Evolutionary conservation across 2,797 vertebrate species (phyloP).

Genomic region (Protonibea diacanthus): DNA sequence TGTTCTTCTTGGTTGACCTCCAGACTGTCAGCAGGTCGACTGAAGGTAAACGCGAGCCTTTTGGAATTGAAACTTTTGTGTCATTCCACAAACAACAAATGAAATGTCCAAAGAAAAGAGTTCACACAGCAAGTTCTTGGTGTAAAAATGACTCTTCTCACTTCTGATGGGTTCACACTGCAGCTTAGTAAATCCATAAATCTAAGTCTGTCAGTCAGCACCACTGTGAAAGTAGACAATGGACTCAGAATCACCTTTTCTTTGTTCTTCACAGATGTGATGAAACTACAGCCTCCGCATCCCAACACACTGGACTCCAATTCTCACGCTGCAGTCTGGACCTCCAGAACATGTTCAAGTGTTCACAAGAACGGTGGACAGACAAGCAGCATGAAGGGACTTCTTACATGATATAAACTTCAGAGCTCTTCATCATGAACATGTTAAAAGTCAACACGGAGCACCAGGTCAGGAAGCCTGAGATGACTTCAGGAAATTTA

Average conservation of each 20-base stretch:
- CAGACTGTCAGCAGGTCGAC: neutral
- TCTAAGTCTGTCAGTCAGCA: neutral
- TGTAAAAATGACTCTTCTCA: too few species aligned
- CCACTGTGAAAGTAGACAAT: neutral
- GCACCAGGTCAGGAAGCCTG: neutral
- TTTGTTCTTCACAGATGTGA: slow-evolving; percentile 20
- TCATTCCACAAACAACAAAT: too few species aligned
- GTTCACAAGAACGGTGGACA: neutral
- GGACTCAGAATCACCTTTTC: neutral
- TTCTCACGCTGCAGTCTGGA: slow-evolving; percentile 16
- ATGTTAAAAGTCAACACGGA: neutral
- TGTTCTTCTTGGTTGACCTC: neutral
- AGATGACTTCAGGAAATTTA: neutral
- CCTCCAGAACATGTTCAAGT: slow-evolving; percentile 26
- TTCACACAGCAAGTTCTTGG: too few species aligned
- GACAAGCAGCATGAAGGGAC: neutral
- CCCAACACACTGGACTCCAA: neutral
- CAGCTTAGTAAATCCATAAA: neutral
- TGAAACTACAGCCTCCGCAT: neutral
- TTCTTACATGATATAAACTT: neutral
- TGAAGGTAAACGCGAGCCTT: neutral
- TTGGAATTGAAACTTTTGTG: too few species aligned
- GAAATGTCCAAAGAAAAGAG: too few species aligned
- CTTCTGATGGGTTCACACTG: neutral
- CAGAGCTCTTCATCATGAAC: slow-evolving; percentile 19